Evolutionary conservation across 2,113 vertebrate genomes (phyloP).

Genomic region (Ifrita kowaldi): DNA sequence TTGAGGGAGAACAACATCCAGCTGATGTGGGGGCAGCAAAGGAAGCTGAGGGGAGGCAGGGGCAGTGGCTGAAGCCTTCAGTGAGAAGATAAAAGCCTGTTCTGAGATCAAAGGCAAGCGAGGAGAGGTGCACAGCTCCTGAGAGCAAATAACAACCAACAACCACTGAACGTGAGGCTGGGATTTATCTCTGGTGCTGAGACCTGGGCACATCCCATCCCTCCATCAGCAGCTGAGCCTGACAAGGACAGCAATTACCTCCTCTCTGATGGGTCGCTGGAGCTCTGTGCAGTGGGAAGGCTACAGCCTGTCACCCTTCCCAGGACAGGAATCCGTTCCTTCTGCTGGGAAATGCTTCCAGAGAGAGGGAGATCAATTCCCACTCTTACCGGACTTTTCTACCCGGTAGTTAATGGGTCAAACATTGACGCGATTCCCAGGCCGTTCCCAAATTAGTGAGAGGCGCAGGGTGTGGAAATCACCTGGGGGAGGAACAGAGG

Average conservation of each 20-base stretch:
- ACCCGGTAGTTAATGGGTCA: not conserved
- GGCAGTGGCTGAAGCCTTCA: not conserved
- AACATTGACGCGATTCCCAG: not conserved
- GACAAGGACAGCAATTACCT: not conserved
- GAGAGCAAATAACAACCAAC: not conserved
- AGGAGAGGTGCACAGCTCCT: not conserved
- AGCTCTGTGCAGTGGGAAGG: not conserved
- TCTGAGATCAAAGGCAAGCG: not conserved
- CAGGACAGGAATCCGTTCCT: not conserved
- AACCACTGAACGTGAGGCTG: not conserved
- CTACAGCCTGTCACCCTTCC: not conserved
- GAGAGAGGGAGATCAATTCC: not conserved
- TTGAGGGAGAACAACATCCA: not conserved
- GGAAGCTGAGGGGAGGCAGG: not conserved
- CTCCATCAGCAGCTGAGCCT: slow-evolving; percentile 12
- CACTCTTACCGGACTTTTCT: not conserved
- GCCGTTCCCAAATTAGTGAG: not conserved
- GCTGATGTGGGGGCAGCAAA: not conserved
- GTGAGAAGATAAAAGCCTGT: not conserved
- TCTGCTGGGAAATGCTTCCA: not conserved
- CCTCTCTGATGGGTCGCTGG: not conserved
- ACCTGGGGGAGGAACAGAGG: not conserved
- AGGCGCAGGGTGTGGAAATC: not conserved
- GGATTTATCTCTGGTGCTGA: not conserved
- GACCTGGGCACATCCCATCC: not conserved